These are phyloP conservation scores for Cyprinodon brontotheroides DNA, from an alignment of 2,113 vertebrate genomes.

Conservation along the genomic window DNA sequence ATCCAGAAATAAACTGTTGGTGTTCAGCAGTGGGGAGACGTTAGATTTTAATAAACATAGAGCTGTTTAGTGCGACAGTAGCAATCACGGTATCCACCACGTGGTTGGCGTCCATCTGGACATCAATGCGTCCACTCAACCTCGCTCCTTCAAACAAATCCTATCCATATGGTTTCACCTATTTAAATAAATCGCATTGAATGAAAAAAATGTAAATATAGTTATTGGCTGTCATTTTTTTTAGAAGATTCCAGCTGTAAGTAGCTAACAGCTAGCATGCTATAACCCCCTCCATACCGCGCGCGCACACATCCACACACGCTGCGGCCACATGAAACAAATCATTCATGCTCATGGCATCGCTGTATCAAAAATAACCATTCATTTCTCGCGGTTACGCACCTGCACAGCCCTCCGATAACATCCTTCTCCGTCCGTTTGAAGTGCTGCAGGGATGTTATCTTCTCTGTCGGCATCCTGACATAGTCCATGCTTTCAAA, in stretches of 20 bases:
- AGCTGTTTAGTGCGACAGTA: slow-evolving; percentile 9
- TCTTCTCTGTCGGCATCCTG: slow-evolving; percentile 92
- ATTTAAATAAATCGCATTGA: background rate
- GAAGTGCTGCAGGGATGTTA: slow-evolving; percentile 87
- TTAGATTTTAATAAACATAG: no score
- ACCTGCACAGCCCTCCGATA: slow-evolving; percentile 91
- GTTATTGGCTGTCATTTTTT: slow-evolving; percentile 3
- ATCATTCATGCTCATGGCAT: background rate
- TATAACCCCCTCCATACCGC: slow-evolving; percentile 48
- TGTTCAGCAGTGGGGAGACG: rapidly evolving
- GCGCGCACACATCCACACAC: slow-evolving; percentile 7
- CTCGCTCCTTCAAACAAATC: slow-evolving; percentile 41
- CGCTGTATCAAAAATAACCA: background rate
- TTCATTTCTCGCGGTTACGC: slow-evolving; percentile 47
- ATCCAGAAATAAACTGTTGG: rapidly evolving
- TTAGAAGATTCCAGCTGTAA: slow-evolving; percentile 45
- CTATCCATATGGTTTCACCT: background rate
- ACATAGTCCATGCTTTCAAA: slow-evolving; percentile 89
- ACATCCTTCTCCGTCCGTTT: slow-evolving; percentile 93
- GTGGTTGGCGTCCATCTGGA: slow-evolving; percentile 64
- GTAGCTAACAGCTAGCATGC: slow-evolving; percentile 58
- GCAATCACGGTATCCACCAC: slow-evolving; percentile 68
- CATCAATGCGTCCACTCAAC: slow-evolving; percentile 54
- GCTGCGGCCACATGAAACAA: slow-evolving; percentile 29
- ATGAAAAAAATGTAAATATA: rapidly evolving